Evolutionary conservation across 2,797 vertebrate species (phyloP), one percentile per base, ranked within the genome.

Genomic region (Lutjanus campechanus): DNA sequence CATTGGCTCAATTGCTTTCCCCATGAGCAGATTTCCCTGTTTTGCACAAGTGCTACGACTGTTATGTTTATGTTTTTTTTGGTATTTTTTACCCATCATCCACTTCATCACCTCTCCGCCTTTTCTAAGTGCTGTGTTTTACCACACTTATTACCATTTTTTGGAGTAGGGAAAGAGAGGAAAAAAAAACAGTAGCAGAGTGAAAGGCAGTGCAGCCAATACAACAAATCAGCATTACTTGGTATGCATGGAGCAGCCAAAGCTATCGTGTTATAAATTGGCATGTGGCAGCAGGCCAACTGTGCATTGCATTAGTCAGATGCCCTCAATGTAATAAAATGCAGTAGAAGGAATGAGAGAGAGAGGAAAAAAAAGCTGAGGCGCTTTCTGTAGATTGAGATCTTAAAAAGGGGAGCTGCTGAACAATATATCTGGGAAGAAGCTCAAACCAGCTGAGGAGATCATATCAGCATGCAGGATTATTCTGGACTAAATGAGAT

Each of bases 261-360:
- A 86, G 91, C 91, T 82, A 91, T 88, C 78, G 78, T 90, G 90
- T 95, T 95, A 93, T 95, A 95, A 96, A 96, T 94, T 94, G 95
- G 91, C 92, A 91, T 85, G 88, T 96, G 95, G 95, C 93, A 83
- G 88, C 76, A 61, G 88, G 93, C 95, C 94, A 95, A 54, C 90
- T 83, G 87, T 93, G 91, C 93, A 94, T 90, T 93, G 93, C 93
- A 95, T 96, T 96, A 95, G 94, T 96, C 92, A 93, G 93, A 94
- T 88, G 83, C 91, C 90, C 87, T 92, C 88, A 80, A 54, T 93
- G 92, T 94, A 94, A 95, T 95, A 95, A 96, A 95, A 95, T 90
- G 90, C 92, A 90, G 83, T 87, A 62, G 74, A 84, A 79, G 85
- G 80, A 83, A 81, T 25, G 25, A 71, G 13, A 15, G 11, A 15